Base-by-base conservation (phyloP, 2,888 invertebrate genomes). In the Strigamia transsilvanica region DNA sequence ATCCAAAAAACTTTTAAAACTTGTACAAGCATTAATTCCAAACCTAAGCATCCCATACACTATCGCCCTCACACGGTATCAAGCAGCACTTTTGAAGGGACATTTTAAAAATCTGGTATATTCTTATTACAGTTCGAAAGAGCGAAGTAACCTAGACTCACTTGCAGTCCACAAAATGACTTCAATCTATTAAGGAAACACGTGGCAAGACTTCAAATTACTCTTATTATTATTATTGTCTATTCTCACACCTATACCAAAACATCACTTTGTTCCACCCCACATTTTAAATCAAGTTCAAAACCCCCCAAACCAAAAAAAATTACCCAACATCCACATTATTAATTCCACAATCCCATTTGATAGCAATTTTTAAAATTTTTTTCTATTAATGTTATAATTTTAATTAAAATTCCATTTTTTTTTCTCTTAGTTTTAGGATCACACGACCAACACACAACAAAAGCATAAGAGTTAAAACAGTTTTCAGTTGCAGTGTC, bases 1-100 rank as follows among this genome's bases (percentile, higher is more conserved):
- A 34, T 34, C 34, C 34, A 7, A 51, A 51, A 51, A 10, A 7
- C 12, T 51, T 51, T 51, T 18, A 51, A 51, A 18, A 51, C 6
- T 51, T 21, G 21, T 23, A 66, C 61, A 73, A 73, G 13, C 27
- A 32, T 73, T 73, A 12, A 73, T 73, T 13, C 13, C 51, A 18
- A 38, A 38, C 38, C 10, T 38, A 38, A 38, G 38, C 38, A 38
- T 38, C 73, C 73, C 27, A 73, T 73, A 73, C 73, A 73, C 73
- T 27, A 73, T 32, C 73, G 73, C 73, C 73, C 73, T 73, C 73
- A 73, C 73, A 73, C 73, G 73, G 73, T 13, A 12, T 27, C 73
- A 32, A 73, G 73, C 13, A 73, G 73, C 73, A 73, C 73, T 73
- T 32, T 32, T n/a, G 12, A 73, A 51, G 12, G 5, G 18, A 56